Evolutionary conservation across 92 coral and sea anemone genomes (phyloP).

Genomic region (Anthopleura xanthogrammica): DNA sequence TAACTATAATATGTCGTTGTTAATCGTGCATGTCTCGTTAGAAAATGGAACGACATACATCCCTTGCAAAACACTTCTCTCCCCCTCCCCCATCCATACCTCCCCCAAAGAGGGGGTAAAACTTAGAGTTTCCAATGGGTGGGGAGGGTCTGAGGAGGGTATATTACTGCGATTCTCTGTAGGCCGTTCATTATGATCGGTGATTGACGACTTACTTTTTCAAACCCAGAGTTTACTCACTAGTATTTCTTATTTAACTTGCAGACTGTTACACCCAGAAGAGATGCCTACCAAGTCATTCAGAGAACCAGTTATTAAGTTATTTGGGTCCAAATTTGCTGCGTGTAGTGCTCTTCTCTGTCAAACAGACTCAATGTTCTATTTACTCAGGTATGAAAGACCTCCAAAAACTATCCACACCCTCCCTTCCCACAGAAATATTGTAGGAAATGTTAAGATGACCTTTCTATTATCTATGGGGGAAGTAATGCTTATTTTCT

Average conservation of each 20-base stretch:
- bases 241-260: conserved; percentile 1
- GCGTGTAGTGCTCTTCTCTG: conserved; percentile 68
- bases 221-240: not conserved
- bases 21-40: not conserved
- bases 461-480: no score
- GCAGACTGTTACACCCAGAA: conserved; percentile 15
- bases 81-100: no score
- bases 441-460: no score
- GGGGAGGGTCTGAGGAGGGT: not conserved
- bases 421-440: no score
- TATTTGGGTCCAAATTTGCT: conserved; percentile 83
- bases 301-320: conserved; percentile 48
- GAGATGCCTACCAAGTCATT: conserved; percentile 11
- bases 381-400: conserved; percentile 64
- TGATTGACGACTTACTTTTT: no score
- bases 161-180: no score
- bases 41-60: not conserved
- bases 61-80: not conserved
- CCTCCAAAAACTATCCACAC: no score
- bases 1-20: not conserved
- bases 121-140: no score
- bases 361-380: conserved; percentile 78
- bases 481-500: no score
- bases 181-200: no score
- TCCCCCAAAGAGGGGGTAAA: no score